These are phyloP conservation scores for Heliothis subflexa DNA, from an alignment of 1,140 invertebrate genomes.

Conservation along the genomic window DNA sequence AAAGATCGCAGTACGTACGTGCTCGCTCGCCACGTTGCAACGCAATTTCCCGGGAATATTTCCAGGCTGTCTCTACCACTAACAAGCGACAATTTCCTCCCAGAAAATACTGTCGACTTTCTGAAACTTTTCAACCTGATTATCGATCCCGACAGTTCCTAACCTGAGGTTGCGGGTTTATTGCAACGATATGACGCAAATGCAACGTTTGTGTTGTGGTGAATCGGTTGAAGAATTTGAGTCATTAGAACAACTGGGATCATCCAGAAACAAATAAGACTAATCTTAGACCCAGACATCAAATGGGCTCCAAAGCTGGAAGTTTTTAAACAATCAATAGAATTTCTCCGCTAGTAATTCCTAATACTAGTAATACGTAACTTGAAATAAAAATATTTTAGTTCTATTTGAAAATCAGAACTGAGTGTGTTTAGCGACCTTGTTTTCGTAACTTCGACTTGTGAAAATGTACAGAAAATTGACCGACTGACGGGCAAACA, in stretches of 20 bases:
- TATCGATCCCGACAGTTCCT: constrained; percentile 17
- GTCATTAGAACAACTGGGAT: too few relatives aligned
- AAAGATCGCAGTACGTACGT: not conserved
- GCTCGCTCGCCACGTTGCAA: constrained; percentile 22
- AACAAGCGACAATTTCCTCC: constrained; percentile 27
- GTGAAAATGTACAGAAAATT: constrained; percentile 38
- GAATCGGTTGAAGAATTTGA: too few relatives aligned
- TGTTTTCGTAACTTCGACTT: constrained; percentile 39
- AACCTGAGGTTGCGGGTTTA: not conserved
- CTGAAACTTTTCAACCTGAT: not conserved
- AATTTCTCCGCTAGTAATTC: too few relatives aligned
- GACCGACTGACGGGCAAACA: constrained; percentile 5
- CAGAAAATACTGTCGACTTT: constrained; percentile 7
- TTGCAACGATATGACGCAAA: too few relatives aligned
- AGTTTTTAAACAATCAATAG: too few relatives aligned
- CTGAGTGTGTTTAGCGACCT: not conserved
- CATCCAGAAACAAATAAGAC: too few relatives aligned
- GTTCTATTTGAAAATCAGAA: too few relatives aligned
- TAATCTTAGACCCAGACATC: too few relatives aligned
- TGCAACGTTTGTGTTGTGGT: too few relatives aligned
- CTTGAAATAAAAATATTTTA: too few relatives aligned
- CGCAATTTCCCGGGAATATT: constrained; percentile 27
- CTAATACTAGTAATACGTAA: too few relatives aligned
- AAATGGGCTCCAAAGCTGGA: too few relatives aligned
- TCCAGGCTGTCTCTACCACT: not conserved